These are phyloP conservation scores for Aleiodes alternator DNA, from an alignment of 2,888 invertebrate genomes.

Conservation along the genomic window DNA sequence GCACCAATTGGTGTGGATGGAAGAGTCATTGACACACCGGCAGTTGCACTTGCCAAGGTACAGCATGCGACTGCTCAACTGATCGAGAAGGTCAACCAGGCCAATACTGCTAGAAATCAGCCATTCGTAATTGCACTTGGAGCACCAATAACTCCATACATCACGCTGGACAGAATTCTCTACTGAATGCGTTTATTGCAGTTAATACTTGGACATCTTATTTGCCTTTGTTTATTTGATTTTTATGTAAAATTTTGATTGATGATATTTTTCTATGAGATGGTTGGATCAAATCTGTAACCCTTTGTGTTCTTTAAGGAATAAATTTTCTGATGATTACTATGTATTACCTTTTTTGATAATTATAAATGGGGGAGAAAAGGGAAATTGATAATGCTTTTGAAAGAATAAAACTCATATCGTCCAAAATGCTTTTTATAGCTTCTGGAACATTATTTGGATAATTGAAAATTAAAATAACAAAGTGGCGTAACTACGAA, in stretches of 20 bases:
- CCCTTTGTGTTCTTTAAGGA: too few relatives aligned
- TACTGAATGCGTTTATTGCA: conserved; percentile 7
- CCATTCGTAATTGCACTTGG: conserved; percentile 23
- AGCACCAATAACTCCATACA: background rate
- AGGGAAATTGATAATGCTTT: too few relatives aligned
- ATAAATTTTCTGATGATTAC: too few relatives aligned
- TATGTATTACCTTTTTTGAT: too few relatives aligned
- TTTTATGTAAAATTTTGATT: background rate
- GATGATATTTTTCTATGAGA: too few relatives aligned
- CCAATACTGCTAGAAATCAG: conserved; percentile 50
- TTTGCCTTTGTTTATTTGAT: background rate
- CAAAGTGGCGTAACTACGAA: too few relatives aligned
- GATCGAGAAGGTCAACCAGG: conserved; percentile 63
- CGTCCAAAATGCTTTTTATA: too few relatives aligned
- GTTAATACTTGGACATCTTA: background rate
- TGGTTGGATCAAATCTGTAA: too few relatives aligned
- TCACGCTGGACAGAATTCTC: conserved; percentile 25
- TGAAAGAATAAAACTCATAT: too few relatives aligned
- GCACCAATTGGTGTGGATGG: conserved; percentile 64
- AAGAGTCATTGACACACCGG: conserved; percentile 64
- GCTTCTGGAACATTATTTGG: too few relatives aligned
- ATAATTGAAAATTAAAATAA: too few relatives aligned
- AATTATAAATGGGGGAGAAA: too few relatives aligned
- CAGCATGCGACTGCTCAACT: conserved; percentile 67
- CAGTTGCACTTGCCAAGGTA: conserved; percentile 65